Percentiles rank a stretch among this genome's conserved stretches.
phyloP scores from a whole-genome alignment of 2,797 vertebrate genomes.

The Pangasius krempfi region DNA sequence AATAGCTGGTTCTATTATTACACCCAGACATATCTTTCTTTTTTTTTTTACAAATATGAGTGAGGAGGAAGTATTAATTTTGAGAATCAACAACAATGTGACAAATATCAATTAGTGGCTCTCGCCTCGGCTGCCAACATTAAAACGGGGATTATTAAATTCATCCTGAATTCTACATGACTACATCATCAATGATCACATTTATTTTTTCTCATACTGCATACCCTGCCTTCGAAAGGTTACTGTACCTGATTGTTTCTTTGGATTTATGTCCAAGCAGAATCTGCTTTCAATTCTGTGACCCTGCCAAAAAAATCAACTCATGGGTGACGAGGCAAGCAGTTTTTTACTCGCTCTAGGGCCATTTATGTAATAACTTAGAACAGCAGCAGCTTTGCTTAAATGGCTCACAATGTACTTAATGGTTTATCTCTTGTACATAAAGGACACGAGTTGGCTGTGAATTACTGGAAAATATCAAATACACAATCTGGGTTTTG shows the following conservation, averaged over 20 bases:
- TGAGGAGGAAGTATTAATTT: neutral
- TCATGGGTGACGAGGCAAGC: constrained; percentile 16
- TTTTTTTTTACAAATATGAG: neutral
- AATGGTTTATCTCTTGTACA: constrained; percentile 38
- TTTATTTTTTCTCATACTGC: neutral
- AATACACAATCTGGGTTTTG: constrained; percentile 24
- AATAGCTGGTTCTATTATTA: neutral
- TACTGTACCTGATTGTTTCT: constrained; percentile 10
- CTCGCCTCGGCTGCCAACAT: neutral
- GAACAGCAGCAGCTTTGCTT: constrained; percentile 30
- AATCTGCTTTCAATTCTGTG: constrained; percentile 14
- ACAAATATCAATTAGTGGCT: constrained; percentile 8
- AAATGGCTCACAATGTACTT: constrained; percentile 41
- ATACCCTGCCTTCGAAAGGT: neutral
- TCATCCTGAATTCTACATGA: neutral
- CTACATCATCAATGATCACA: neutral
- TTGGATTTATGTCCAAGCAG: constrained; percentile 19
- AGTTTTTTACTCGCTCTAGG: neutral
- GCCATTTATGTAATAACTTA: constrained; percentile 39
- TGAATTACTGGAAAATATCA: constrained; percentile 43
- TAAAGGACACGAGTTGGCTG: constrained; percentile 25
- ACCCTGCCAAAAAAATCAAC: constrained; percentile 32
- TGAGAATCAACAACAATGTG: neutral
- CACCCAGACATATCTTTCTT: neutral
- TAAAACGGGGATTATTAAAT: neutral